phyloP scores from a whole-genome alignment of 2,113 vertebrate species.

The Dasyornis broadbenti region DNA sequence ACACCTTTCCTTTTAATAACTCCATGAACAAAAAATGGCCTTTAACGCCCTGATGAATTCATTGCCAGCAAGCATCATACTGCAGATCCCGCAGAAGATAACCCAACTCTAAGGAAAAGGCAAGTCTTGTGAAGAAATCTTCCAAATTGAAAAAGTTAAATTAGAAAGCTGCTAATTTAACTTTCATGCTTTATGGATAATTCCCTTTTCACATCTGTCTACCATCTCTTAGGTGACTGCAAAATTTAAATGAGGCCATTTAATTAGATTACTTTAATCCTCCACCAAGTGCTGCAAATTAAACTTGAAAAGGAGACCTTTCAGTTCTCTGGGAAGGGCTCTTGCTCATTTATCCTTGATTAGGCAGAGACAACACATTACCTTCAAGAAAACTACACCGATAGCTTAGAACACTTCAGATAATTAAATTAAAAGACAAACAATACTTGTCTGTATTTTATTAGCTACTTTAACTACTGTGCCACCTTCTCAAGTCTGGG shows the following conservation, averaged over 20 bases:
- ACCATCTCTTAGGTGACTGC: slow-evolving; percentile 14
- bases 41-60: neutral
- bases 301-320: neutral
- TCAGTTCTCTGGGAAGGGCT: neutral
- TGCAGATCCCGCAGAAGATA: neutral
- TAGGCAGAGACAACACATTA: neutral
- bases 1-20: neutral
- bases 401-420: neutral
- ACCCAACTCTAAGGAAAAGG: neutral
- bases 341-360: neutral
- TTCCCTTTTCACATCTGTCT: slow-evolving; percentile 17
- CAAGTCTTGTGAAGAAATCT: neutral
- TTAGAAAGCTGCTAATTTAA: slow-evolving; percentile 8
- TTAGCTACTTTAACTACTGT: neutral
- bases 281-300: slow-evolving; percentile 11
- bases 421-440: slow-evolving; percentile 18
- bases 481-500: neutral
- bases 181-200: slow-evolving; percentile 1
- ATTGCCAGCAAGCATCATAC: neutral
- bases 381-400: neutral
- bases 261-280: slow-evolving; percentile 49
- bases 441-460: neutral
- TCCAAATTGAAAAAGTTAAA: neutral
- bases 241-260: slow-evolving; percentile 42
- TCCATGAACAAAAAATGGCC: neutral